These are phyloP conservation scores for Melinaea menophilus DNA, from an alignment of 2,888 invertebrate species.

Conservation along the genomic window DNA sequence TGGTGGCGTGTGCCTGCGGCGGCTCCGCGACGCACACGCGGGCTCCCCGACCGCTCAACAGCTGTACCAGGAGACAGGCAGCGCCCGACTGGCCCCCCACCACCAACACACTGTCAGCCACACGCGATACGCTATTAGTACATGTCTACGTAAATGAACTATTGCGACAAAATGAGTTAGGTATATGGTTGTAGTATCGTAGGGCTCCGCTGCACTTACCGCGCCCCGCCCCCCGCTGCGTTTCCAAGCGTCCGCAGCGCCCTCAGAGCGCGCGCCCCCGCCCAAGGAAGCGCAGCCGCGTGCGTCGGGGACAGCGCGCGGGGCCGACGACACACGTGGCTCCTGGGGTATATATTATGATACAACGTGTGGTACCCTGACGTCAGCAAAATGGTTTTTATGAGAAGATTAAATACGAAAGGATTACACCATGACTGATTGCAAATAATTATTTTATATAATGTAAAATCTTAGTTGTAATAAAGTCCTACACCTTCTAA, in stretches of 20 bases:
- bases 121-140: neutral
- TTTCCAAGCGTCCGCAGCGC: slow-evolving; percentile 46
- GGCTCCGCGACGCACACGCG: slow-evolving; percentile 54
- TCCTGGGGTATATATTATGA: slow-evolving; percentile 38
- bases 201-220: slow-evolving; percentile 29
- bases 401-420: neutral
- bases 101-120: slow-evolving; percentile 51
- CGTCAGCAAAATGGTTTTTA: neutral
- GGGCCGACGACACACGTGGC: slow-evolving; percentile 63
- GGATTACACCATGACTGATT: neutral
- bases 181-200: neutral
- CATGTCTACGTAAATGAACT: neutral
- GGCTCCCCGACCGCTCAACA: slow-evolving; percentile 59
- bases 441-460: neutral
- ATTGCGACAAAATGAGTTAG: neutral
- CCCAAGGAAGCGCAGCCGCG: slow-evolving; percentile 64
- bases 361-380: neutral
- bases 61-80: slow-evolving; percentile 60
- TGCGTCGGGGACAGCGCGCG: slow-evolving; percentile 43
- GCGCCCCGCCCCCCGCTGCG: slow-evolving; percentile 46
- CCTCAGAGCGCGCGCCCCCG: slow-evolving; percentile 50
- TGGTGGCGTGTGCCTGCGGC: slow-evolving; percentile 41
- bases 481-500: slow-evolving; percentile 51
- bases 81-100: slow-evolving; percentile 63
- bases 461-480: neutral